These are phyloP conservation scores for Phainopepla nitens DNA, from an alignment of 2,113 vertebrate genomes.

Conservation along the genomic window DNA sequence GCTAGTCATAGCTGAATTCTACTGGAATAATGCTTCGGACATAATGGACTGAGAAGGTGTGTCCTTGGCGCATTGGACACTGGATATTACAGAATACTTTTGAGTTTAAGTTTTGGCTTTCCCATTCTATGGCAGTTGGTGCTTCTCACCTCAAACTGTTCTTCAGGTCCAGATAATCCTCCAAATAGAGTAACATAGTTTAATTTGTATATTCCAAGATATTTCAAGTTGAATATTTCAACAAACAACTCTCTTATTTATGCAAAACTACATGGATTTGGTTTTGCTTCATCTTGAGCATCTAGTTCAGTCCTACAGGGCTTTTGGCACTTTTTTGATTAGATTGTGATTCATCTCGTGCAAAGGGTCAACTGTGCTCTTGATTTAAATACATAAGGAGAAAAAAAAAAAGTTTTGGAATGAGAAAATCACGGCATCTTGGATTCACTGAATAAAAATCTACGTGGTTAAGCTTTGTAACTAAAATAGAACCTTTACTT, in stretches of 20 bases:
- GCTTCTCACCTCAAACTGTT: background rate
- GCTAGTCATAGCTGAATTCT: background rate
- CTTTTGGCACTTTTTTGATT: conserved; percentile 16
- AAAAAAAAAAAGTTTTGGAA: background rate
- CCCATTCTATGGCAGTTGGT: background rate
- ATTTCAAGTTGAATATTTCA: background rate
- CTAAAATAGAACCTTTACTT: conserved; percentile 19
- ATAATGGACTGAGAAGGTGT: background rate
- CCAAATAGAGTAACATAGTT: background rate
- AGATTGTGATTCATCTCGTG: background rate
- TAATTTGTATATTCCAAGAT: background rate
- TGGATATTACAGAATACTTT: background rate
- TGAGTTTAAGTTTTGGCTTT: background rate
- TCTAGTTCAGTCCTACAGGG: background rate
- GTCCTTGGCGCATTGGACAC: background rate
- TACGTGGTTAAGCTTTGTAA: background rate
- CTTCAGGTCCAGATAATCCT: background rate
- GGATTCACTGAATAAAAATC: conserved; percentile 1
- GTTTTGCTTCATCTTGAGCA: conserved; percentile 11
- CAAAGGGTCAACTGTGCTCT: background rate
- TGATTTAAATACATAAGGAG: background rate
- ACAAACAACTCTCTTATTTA: background rate
- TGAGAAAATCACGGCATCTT: background rate
- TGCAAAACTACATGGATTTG: background rate
- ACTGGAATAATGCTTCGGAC: background rate